Evolutionary conservation across 2,888 invertebrate species (phyloP).

Genomic region (Idaea biselata): DNA sequence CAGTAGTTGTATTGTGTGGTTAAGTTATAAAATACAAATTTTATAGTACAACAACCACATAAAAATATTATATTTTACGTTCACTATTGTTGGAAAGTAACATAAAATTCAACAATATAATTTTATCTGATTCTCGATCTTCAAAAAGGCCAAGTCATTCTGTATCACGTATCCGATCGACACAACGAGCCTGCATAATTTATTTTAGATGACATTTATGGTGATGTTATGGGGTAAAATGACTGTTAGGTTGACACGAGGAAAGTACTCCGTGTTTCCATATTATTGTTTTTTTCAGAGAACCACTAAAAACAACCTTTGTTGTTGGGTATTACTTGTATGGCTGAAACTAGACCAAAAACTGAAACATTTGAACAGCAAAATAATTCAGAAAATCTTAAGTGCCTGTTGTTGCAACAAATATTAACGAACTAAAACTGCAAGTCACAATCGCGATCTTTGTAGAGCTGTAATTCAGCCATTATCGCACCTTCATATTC

Average conservation of each 20-base stretch:
- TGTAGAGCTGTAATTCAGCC: neutral
- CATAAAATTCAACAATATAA: conserved; percentile 1
- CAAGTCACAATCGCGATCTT: neutral
- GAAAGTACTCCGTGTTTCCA: neutral
- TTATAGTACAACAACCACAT: neutral
- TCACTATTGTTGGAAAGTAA: neutral
- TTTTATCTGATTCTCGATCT: conserved; percentile 6
- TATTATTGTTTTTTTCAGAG: neutral
- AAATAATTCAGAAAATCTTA: neutral
- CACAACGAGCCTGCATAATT: conserved; percentile 44
- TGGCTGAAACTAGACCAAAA: neutral
- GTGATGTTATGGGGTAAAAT: conserved; percentile 54
- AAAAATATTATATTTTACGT: neutral
- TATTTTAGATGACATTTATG: conserved; percentile 71
- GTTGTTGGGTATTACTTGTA: neutral
- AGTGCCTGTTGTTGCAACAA: neutral
- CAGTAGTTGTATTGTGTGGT: neutral
- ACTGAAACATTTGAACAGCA: neutral
- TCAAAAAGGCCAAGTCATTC: neutral
- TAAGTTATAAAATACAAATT: neutral
- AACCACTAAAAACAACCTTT: neutral
- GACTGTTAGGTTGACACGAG: neutral
- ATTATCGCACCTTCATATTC: conserved; percentile 14
- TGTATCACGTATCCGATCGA: neutral
- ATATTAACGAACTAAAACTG: neutral